Evolutionary conservation across 1,140 invertebrate genomes (phyloP).

Genomic region (Pseudomyrmex gracilis): DNA sequence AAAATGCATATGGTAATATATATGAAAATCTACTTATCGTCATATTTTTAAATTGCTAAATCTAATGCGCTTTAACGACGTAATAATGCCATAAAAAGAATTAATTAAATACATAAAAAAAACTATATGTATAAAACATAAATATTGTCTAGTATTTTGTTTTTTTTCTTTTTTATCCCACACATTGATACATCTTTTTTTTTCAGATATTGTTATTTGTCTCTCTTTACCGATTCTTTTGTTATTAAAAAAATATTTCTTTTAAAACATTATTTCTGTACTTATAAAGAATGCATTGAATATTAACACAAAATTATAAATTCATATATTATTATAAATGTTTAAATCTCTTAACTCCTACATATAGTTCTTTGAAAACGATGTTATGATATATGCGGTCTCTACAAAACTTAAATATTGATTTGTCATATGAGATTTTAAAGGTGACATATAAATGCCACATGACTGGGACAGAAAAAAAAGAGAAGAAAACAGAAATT

Average conservation of each 20-base stretch:
- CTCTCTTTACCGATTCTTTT: no score
- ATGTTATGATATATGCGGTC: conserved; percentile 75
- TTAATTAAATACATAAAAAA: conserved; percentile 1
- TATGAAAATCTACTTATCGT: neutral
- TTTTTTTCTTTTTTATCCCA: no score
- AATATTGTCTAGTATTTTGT: neutral
- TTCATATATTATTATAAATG: conserved; percentile 77
- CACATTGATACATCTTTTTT: no score
- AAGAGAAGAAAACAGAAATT: neutral
- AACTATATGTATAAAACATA: neutral
- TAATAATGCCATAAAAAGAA: conserved; percentile 14
- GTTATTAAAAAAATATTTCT: no score
- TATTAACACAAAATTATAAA: conserved; percentile 78
- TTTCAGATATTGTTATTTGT: no score
- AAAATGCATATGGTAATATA: neutral
- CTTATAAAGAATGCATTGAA: conserved; percentile 76
- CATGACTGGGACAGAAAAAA: neutral
- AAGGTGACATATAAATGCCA: conserved; percentile 7
- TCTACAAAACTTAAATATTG: conserved; percentile 67
- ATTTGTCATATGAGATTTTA: conserved; percentile 48
- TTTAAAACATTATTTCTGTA: conserved; percentile 17
- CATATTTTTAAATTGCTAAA: neutral
- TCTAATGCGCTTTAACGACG: neutral
- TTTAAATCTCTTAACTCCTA: conserved; percentile 82
- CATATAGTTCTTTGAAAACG: conserved; percentile 79